Conservation (phyloP, 2,888 invertebrate genomes). For the Alcis repandata region DNA sequence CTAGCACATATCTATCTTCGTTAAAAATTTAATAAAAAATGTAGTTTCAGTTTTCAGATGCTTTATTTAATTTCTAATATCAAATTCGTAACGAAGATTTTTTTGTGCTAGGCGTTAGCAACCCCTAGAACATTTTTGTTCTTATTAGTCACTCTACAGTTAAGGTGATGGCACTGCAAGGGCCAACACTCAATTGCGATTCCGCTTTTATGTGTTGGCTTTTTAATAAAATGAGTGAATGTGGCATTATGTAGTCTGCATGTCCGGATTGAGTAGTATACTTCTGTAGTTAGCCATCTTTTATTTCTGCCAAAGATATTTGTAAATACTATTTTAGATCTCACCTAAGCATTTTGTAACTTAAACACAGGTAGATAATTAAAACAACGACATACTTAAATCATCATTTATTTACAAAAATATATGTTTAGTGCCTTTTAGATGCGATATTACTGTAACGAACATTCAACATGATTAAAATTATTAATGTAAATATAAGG, state of each 20-base stretch:
- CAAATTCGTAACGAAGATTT: too few species aligned
- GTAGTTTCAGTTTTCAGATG: too few species aligned
- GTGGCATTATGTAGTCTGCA: conserved; percentile 35
- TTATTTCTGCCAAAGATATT: conserved; percentile 24
- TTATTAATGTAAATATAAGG: conserved; percentile 38
- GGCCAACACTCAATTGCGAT: too few species aligned
- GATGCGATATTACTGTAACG: conserved; percentile 61
- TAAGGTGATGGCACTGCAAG: background rate
- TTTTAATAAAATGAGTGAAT: conserved; percentile 27
- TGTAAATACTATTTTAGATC: conserved; percentile 57
- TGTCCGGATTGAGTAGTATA: conserved; percentile 29
- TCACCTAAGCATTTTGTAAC: conserved; percentile 54
- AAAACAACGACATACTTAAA: conserved; percentile 55
- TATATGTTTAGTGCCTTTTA: conserved; percentile 67
- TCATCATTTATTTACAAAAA: conserved; percentile 83
- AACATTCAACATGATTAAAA: conserved; percentile 74
- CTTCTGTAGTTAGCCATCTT: conserved; percentile 12
- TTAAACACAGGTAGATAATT: conserved; percentile 34
- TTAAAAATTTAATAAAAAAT: background rate
- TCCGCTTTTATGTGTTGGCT: too few species aligned
- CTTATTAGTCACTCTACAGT: background rate
- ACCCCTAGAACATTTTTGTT: background rate
- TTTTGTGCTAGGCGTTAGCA: background rate
- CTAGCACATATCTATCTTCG: too few species aligned
- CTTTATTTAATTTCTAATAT: too few species aligned